Percentiles rank a stretch among this genome's conserved stretches.
Conservation (phyloP, 2,113 vertebrate species). For the Platycercus adscitus region DNA sequence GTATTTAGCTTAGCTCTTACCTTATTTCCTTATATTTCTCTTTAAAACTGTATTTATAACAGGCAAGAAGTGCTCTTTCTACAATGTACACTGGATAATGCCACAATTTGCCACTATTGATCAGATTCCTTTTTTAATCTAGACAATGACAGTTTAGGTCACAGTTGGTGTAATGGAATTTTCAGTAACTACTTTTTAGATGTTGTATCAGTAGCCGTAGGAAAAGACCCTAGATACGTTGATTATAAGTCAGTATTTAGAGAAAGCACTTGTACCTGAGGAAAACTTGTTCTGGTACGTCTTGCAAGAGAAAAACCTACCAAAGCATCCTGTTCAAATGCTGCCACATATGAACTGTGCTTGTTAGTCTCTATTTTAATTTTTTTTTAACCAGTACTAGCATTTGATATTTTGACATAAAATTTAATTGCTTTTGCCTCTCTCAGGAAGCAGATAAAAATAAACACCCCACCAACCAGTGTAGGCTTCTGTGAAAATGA, state of each 20-base stretch:
- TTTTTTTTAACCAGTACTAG: background rate
- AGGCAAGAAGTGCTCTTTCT: background rate
- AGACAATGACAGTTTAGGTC: background rate
- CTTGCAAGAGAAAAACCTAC: background rate
- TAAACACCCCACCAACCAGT: background rate
- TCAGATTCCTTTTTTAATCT: background rate
- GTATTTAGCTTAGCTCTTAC: background rate
- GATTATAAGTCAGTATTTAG: background rate
- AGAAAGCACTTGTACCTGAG: background rate
- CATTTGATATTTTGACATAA: background rate
- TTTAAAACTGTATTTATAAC: background rate
- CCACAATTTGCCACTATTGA: background rate
- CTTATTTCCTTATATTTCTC: background rate
- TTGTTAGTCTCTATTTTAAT: background rate
- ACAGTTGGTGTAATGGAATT: background rate
- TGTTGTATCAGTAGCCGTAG: background rate
- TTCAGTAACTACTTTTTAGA: background rate
- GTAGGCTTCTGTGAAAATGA: background rate
- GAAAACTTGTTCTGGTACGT: background rate
- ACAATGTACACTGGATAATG: background rate
- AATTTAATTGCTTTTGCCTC: slow-evolving; percentile 1
- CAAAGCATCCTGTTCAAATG: background rate
- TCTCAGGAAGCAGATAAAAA: slow-evolving; percentile 8
- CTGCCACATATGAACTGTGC: background rate
- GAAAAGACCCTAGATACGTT: background rate